Evolutionary conservation across 2,113 vertebrate species (phyloP), one percentile per base, ranked within the genome.

Genomic region (Plectropomus leopardus): DNA sequence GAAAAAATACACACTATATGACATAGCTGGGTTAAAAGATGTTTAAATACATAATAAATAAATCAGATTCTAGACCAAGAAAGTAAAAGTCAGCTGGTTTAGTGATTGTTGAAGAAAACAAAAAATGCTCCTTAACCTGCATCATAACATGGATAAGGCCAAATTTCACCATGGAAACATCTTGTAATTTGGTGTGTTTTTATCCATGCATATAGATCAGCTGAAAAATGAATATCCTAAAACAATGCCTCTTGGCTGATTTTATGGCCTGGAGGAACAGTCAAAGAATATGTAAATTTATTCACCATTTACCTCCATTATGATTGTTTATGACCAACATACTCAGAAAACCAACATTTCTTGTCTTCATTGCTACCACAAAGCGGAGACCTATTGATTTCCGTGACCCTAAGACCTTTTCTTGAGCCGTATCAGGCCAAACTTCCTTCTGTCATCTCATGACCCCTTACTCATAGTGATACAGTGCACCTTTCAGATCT

Each of bases 331-430:
- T 61, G 57, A 34, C 51, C 68, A 72, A 53, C 34, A 44, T 0
- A 17, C 54, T n/a, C n/a, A 26, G n/a, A 50, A 30, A 57, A 47
- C 67, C 59, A 47, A 69, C n/a, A 59, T 45, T 45, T 24, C 7
- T 9, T 74, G 3, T 34, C 4, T 55, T 48, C 21, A 26, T 54
- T 53, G 73, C 14, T 34, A 70, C 57, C 32, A 36, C 72, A 54
- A 76, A 23, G 28, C 58, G 21, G 17, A 55, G 14, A n/a, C 10
- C 1, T 72, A 89, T 84, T 28, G 86, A 83, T 86, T 80, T 30
- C 16, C 5, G 7, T 81, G 83, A 91, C 87, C 73, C 6, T 0
- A 7, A 53, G 67, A 83, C 78, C 63, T 89, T 89, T 85, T 44
- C 74, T 75, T 13, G 54, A 74, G 68, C 24, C 2, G 13, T 50